A percentile compares a stretch with the other conserved stretches of the same genome.
These are phyloP conservation scores for Silurus meridionalis DNA, from an alignment of 2,113 vertebrate genomes.

Conservation along the genomic window DNA sequence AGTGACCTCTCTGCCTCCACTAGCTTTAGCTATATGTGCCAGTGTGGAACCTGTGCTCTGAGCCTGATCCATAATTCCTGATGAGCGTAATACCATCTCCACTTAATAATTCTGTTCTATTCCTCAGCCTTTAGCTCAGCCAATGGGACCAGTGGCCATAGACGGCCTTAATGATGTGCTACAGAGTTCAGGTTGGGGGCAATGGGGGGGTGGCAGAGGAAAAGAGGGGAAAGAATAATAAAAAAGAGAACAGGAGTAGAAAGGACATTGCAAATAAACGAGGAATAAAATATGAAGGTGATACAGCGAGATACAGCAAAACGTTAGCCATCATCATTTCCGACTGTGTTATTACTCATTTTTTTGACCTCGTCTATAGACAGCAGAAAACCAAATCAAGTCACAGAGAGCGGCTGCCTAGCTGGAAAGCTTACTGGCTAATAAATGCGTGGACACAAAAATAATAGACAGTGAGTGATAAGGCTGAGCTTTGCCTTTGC, in stretches of 20 bases:
- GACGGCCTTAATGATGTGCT: slow-evolving; percentile 69
- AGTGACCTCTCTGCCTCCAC: slow-evolving; percentile 55
- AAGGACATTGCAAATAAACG: slow-evolving; percentile 23
- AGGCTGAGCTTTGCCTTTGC: neutral
- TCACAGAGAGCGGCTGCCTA: slow-evolving; percentile 29
- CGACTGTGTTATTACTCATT: slow-evolving; percentile 31
- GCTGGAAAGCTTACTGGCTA: slow-evolving; percentile 42
- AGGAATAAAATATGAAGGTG: slow-evolving; percentile 25
- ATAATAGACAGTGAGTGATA: slow-evolving; percentile 34
- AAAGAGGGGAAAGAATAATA: slow-evolving; percentile 10
- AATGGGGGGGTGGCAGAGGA: slow-evolving; percentile 39
- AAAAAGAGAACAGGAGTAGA: neutral
- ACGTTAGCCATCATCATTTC: slow-evolving; percentile 7
- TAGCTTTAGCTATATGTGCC: neutral
- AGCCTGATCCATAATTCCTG: slow-evolving; percentile 75
- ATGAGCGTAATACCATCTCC: slow-evolving; percentile 75
- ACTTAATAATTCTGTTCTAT: slow-evolving; percentile 79
- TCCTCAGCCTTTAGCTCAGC: slow-evolving; percentile 71
- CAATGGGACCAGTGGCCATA: slow-evolving; percentile 64
- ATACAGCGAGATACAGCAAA: slow-evolving; percentile 26
- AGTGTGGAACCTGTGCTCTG: slow-evolving; percentile 45
- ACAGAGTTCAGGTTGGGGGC: slow-evolving; percentile 63
- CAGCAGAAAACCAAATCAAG: slow-evolving; percentile 33
- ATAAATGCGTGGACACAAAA: slow-evolving; percentile 49
- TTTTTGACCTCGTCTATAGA: slow-evolving; percentile 29